Evolutionary conservation across 2,113 vertebrate genomes (phyloP).

Genomic region (Drymodes brunneopygia): DNA sequence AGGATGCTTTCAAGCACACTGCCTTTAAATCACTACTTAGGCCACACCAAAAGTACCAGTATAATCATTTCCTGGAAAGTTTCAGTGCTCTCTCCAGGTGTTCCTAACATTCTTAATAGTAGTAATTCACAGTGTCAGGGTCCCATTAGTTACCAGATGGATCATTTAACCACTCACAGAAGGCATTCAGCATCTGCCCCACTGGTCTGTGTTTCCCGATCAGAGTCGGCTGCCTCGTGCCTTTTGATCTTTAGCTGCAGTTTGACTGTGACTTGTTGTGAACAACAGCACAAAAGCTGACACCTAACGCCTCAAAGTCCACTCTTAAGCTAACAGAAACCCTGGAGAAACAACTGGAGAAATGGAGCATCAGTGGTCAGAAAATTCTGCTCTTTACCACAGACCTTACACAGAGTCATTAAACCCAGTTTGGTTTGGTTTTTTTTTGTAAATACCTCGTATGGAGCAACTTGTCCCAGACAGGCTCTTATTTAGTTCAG

Average conservation of each 20-base stretch:
- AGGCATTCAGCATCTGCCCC: background rate
- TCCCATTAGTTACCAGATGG: background rate
- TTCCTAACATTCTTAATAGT: background rate
- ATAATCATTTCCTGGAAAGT: background rate
- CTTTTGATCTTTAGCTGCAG: background rate
- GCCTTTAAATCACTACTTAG: background rate
- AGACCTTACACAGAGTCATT: background rate
- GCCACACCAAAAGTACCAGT: background rate
- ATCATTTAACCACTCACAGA: background rate
- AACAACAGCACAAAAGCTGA: background rate
- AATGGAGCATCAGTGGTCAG: background rate
- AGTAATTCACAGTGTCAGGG: background rate
- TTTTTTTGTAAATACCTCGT: background rate
- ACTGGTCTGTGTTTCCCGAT: background rate
- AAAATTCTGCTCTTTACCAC: background rate
- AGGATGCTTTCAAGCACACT: background rate
- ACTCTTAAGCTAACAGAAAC: background rate
- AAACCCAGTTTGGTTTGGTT: background rate
- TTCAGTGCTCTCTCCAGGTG: background rate
- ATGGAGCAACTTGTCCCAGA: background rate
- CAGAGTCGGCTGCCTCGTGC: background rate
- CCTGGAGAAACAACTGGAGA: background rate
- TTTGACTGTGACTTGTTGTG: background rate
- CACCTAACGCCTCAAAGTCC: background rate
- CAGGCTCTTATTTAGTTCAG: slow-evolving; percentile 19